phyloP scores from a whole-genome alignment of 2,797 vertebrate genomes.

The Botia almorhae region DNA sequence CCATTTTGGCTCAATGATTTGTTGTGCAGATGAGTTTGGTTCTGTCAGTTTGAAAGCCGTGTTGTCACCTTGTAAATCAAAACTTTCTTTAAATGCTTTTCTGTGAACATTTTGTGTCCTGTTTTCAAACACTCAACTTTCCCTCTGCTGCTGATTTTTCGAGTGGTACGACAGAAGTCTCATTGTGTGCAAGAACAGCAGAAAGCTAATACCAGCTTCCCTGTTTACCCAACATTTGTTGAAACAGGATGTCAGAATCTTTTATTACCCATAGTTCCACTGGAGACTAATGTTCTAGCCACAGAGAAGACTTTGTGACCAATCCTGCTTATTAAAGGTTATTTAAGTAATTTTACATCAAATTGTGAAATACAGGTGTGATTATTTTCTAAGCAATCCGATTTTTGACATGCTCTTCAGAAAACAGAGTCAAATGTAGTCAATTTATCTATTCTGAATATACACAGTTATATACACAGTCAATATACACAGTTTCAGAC shows the following conservation, averaged over 20 bases:
- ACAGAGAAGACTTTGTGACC: background rate
- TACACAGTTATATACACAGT: too few species aligned
- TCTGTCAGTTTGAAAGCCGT: background rate
- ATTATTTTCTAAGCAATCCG: too few species aligned
- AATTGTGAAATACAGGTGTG: too few species aligned
- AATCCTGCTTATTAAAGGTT: background rate
- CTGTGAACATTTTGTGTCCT: slow-evolving; percentile 1
- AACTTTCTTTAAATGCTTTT: background rate
- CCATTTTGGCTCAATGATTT: slow-evolving; percentile 13
- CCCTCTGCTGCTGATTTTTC: too few species aligned
- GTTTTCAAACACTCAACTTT: slow-evolving; percentile 14
- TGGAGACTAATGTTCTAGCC: background rate
- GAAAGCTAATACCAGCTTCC: slow-evolving; percentile 9
- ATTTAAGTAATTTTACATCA: too few species aligned
- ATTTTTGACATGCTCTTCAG: background rate
- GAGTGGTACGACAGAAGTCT: background rate
- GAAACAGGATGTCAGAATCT: slow-evolving; percentile 13
- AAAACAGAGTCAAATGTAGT: background rate
- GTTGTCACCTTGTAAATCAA: background rate
- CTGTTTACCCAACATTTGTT: slow-evolving; percentile 18
- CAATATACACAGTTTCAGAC: too few species aligned
- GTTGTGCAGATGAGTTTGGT: background rate
- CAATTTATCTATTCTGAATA: too few species aligned
- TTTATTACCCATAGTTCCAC: background rate
- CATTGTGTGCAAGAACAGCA: slow-evolving; percentile 4